Percentiles rank a stretch among this genome's conserved stretches.
phyloP scores from a whole-genome alignment of 1,140 invertebrate species.

The Diorhabda carinulata region DNA sequence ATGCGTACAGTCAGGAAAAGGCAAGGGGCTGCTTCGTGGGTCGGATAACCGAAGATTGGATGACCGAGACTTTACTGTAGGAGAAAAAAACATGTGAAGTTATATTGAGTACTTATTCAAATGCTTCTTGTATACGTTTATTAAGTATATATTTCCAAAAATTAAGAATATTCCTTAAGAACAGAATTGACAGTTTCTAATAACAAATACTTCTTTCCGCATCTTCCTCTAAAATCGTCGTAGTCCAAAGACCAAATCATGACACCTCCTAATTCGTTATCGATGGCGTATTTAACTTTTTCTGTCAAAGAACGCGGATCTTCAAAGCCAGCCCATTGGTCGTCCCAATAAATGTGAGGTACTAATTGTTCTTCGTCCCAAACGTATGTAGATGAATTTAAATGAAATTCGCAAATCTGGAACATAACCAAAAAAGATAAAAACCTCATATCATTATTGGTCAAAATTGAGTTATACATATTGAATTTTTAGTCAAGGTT shows the following conservation, averaged over 20 bases:
- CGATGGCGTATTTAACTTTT: constrained; percentile 51
- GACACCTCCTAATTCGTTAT: constrained; percentile 55
- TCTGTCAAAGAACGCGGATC: constrained; percentile 35
- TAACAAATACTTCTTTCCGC: constrained; percentile 41
- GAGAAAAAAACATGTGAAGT: no score
- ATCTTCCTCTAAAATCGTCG: constrained; percentile 64
- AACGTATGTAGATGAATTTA: constrained; percentile 46
- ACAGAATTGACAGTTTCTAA: not conserved
- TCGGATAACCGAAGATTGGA: no score
- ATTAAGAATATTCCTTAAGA: not conserved
- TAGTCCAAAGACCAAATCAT: constrained; percentile 75
- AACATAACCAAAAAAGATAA: not conserved
- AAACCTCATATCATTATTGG: not conserved
- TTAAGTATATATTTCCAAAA: no score
- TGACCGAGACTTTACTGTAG: no score
- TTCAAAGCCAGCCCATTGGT: constrained; percentile 47
- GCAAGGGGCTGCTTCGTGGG: no score
- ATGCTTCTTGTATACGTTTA: no score
- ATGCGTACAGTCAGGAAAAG: no score
- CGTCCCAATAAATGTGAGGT: constrained; percentile 35
- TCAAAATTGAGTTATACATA: no score
- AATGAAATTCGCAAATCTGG: constrained; percentile 46
- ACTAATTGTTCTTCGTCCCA: constrained; percentile 37
- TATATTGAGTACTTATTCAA: no score
- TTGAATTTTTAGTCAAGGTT: no score